These are phyloP conservation scores for Serranus cabrilla DNA, from an alignment of 2,797 vertebrate species.

Conservation along the genomic window DNA sequence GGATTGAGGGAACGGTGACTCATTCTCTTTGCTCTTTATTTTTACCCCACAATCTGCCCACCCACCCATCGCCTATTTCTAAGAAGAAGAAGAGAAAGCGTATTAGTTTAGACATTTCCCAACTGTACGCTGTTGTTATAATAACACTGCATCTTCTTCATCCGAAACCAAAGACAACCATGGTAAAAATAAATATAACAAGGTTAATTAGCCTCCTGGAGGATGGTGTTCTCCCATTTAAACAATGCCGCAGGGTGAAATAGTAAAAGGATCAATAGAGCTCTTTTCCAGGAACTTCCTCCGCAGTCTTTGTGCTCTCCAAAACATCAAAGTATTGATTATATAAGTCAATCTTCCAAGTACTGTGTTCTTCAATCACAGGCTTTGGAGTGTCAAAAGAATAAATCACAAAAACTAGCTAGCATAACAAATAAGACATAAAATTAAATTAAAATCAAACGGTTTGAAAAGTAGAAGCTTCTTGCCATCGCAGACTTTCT, in stretches of 20 bases:
- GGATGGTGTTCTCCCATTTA: background rate
- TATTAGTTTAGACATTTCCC: constrained; percentile 63
- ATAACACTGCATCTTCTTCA: constrained; percentile 33
- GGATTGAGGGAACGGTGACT: constrained; percentile 81
- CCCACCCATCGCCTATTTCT: constrained; percentile 57
- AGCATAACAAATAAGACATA: background rate
- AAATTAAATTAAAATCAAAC: background rate
- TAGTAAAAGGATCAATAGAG: background rate
- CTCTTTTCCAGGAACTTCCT: background rate
- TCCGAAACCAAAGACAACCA: background rate
- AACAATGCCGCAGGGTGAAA: background rate
- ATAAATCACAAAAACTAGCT: background rate
- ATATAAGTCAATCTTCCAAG: background rate
- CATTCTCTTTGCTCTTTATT: constrained; percentile 81
- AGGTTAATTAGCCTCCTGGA: constrained; percentile 11
- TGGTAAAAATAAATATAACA: constrained; percentile 16
- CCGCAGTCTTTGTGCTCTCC: background rate
- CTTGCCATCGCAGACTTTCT: background rate
- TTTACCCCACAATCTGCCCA: constrained; percentile 75
- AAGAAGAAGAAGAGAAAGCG: constrained; percentile 27
- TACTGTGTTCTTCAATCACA: background rate
- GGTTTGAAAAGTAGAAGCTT: background rate
- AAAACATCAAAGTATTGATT: background rate
- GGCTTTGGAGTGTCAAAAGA: background rate
- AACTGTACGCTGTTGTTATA: constrained; percentile 39